phyloP scores from a whole-genome alignment of 1,140 invertebrate genomes.

The Lepidurus apus region DNA sequence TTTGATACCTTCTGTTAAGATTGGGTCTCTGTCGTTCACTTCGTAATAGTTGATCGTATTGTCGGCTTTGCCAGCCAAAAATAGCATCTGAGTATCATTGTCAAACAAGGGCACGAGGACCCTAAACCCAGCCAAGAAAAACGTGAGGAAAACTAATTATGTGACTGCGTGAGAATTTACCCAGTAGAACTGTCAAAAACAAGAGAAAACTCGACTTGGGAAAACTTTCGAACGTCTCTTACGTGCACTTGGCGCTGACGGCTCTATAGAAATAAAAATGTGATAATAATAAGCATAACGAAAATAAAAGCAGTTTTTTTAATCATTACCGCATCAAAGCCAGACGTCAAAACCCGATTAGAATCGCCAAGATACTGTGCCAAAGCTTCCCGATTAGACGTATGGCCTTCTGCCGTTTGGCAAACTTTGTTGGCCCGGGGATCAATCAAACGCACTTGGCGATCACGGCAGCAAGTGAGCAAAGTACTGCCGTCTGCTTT shows the following conservation, averaged over 20 bases:
- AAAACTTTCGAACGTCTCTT: constrained; percentile 75
- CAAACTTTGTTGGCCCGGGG: constrained; percentile 56
- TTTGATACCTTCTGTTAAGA: constrained; percentile 70
- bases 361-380: constrained; percentile 81
- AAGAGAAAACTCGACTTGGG: constrained; percentile 66
- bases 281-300: neutral
- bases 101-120: constrained; percentile 84
- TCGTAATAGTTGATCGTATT: constrained; percentile 81
- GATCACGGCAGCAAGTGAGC: constrained; percentile 68
- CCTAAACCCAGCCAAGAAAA: constrained; percentile 45
- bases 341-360: constrained; percentile 74
- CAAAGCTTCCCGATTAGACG: constrained; percentile 83
- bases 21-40: constrained; percentile 73
- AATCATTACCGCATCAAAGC: constrained; percentile 51
- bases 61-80: constrained; percentile 86
- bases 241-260: constrained; percentile 78
- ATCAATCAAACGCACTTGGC: constrained; percentile 73
- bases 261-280: constrained; percentile 47
- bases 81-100: constrained; percentile 87
- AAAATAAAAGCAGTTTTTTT: constrained; percentile 4
- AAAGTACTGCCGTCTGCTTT: constrained; percentile 65
- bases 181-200: constrained; percentile 85
- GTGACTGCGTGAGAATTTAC: constrained; percentile 44
- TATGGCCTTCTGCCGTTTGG: constrained; percentile 64
- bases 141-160: constrained; percentile 24